phyloP scores from a whole-genome alignment of 2,113 vertebrate genomes.

The Progne subis region DNA sequence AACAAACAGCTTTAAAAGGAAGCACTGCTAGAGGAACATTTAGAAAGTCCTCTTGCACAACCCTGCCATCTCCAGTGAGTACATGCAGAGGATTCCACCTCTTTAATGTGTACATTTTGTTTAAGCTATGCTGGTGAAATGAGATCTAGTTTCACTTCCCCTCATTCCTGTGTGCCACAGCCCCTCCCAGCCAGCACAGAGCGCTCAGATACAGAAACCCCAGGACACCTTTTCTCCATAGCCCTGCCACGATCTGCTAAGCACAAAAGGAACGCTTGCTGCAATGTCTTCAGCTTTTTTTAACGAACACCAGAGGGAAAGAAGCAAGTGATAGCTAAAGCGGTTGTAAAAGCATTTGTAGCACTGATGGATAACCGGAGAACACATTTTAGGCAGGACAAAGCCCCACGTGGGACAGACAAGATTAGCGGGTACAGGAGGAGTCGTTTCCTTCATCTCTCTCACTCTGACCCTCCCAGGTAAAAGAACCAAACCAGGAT shows the following conservation, averaged over 20 bases:
- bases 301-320: not conserved
- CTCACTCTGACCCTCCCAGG: not conserved
- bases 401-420: not conserved
- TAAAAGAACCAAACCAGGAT: not conserved
- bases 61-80: not conserved
- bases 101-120: not conserved
- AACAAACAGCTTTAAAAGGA: not conserved
- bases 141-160: not conserved
- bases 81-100: not conserved
- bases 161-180: not conserved
- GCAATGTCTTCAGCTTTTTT: not conserved
- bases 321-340: not conserved
- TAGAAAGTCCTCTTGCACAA: not conserved
- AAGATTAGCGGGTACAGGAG: not conserved
- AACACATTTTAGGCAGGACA: not conserved
- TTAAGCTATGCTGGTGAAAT: not conserved
- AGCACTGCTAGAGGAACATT: not conserved
- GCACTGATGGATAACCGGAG: not conserved
- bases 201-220: not conserved
- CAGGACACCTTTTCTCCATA: not conserved
- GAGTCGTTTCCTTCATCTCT: accelerated
- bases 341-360: not conserved
- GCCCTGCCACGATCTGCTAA: not conserved
- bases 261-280: not conserved
- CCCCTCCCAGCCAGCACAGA: not conserved